Evolutionary conservation across 2,113 vertebrate species (phyloP).

Genomic region (Uropsilus gracilis): DNA sequence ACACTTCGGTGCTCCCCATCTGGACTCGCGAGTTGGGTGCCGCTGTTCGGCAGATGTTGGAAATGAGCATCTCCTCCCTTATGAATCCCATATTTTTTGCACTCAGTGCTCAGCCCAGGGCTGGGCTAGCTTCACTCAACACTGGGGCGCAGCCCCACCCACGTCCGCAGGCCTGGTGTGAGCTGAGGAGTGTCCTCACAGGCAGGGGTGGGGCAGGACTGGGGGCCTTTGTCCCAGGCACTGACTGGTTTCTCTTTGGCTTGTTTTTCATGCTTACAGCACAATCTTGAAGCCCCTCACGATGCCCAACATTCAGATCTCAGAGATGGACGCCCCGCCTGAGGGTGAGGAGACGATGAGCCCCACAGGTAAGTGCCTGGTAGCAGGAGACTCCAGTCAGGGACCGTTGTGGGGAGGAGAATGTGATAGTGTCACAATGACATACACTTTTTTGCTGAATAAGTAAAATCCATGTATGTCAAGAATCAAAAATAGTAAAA

Average conservation of each 20-base stretch:
- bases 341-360: not conserved
- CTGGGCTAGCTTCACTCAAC: not conserved
- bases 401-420: not conserved
- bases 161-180: too few relatives aligned
- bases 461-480: not conserved
- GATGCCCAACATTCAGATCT: constrained; percentile 83
- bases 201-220: not conserved
- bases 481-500: not conserved
- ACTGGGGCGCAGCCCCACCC: not conserved
- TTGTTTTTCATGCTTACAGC: constrained; percentile 46
- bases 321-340: not conserved
- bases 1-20: not conserved
- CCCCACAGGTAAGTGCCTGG: constrained; percentile 4
- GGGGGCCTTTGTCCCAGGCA: not conserved
- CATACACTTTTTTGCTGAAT: not conserved
- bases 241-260: not conserved
- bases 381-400: not conserved
- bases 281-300: constrained; percentile 84
- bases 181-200: too few relatives aligned
- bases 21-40: not conserved
- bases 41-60: not conserved
- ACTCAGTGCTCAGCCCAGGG: not conserved
- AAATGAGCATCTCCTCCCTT: not conserved
- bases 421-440: not conserved
- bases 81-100: not conserved